Conservation (phyloP, 1,140 invertebrate genomes). For the Heliconius himera region DNA sequence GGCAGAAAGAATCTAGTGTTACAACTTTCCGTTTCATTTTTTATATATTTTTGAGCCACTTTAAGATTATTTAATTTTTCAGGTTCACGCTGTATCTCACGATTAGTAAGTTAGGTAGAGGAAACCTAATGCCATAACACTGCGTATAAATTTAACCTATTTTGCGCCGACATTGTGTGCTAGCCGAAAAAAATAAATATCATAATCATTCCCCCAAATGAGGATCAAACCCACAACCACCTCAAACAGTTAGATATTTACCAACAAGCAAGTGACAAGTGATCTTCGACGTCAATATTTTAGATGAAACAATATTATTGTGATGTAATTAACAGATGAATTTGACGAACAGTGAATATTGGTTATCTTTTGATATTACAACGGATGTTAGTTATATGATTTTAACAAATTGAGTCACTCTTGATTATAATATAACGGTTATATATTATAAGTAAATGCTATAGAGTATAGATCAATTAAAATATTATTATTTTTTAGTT, state of each 20-base stretch:
- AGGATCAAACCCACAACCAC: neutral
- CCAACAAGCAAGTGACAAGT: neutral
- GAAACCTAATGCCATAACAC: neutral
- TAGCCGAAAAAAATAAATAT: neutral
- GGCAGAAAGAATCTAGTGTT: too few species aligned
- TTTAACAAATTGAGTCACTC: constrained; percentile 7
- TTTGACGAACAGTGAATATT: constrained; percentile 20
- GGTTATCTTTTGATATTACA: constrained; percentile 12
- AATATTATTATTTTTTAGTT: too few species aligned
- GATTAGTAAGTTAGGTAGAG: neutral
- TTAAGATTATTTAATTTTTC: neutral
- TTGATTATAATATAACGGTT: neutral
- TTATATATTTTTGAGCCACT: too few species aligned
- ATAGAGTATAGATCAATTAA: neutral
- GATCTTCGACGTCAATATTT: constrained; percentile 22
- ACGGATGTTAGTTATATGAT: constrained; percentile 8
- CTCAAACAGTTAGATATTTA: neutral
- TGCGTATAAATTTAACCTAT: neutral
- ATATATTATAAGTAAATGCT: neutral
- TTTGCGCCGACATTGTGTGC: neutral
- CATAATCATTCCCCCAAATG: neutral
- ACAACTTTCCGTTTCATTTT: too few species aligned
- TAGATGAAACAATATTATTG: constrained; percentile 19
- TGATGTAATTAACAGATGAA: constrained; percentile 14
- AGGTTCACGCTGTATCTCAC: too few species aligned